Evolutionary conservation across 2,888 invertebrate species (phyloP).

Genomic region (Lamproptera curius): DNA sequence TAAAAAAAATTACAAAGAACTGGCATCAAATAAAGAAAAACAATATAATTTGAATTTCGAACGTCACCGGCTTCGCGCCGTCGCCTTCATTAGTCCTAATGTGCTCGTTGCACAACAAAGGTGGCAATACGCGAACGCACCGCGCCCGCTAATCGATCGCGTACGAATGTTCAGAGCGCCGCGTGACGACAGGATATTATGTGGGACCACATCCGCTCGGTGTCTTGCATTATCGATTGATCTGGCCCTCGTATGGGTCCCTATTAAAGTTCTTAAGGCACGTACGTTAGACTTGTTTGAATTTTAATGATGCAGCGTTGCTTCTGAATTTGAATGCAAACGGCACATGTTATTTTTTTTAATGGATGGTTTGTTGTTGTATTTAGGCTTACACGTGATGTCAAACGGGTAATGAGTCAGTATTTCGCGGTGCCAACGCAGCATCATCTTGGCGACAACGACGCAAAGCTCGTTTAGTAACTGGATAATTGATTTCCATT

Average conservation of each 20-base stretch:
- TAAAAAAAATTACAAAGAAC: neutral
- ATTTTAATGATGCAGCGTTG: neutral
- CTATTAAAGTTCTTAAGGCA: neutral
- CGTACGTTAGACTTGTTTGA: neutral
- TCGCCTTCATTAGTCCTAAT: slow-evolving; percentile 7
- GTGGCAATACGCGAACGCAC: slow-evolving; percentile 5
- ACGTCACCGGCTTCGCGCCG: neutral
- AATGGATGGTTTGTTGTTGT: too few relatives aligned
- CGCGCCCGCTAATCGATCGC: slow-evolving; percentile 15
- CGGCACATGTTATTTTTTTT: neutral
- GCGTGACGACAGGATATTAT: slow-evolving; percentile 17
- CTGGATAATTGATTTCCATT: too few relatives aligned
- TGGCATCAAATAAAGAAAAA: too few relatives aligned
- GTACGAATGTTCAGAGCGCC: slow-evolving; percentile 16
- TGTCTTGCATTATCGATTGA: slow-evolving; percentile 19
- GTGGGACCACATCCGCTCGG: slow-evolving; percentile 15
- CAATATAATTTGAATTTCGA: neutral
- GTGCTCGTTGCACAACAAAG: slow-evolving; percentile 12
- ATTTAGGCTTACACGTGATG: too few relatives aligned
- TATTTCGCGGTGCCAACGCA: too few relatives aligned
- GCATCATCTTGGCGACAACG: too few relatives aligned
- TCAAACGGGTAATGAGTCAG: too few relatives aligned
- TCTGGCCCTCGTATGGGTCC: neutral
- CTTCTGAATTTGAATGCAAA: neutral
- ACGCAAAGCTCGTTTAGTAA: too few relatives aligned